A percentile compares a stretch with the other conserved stretches of the same genome.
These are phyloP conservation scores for Vulpes lagopus DNA, from an alignment of 2,113 vertebrate genomes.

Conservation along the genomic window DNA sequence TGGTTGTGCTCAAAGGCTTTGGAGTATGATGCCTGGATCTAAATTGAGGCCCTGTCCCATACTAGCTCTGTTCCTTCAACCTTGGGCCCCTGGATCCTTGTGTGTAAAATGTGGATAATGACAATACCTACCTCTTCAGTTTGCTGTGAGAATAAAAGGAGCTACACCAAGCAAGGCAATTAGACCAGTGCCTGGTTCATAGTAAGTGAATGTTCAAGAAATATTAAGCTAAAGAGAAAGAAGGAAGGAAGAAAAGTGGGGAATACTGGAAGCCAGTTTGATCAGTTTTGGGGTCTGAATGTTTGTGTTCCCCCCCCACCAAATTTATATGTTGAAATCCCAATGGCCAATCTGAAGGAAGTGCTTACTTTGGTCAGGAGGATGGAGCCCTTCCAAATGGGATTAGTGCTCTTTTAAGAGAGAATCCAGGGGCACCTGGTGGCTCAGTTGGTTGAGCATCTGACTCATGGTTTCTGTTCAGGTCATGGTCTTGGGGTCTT, in stretches of 20 bases:
- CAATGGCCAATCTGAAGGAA: neutral
- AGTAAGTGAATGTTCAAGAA: neutral
- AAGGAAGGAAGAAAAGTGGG: neutral
- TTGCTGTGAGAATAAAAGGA: constrained; percentile 13
- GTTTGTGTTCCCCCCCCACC: neutral
- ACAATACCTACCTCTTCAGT: neutral
- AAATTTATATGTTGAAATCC: neutral
- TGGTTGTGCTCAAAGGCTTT: neutral
- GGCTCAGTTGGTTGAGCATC: no score
- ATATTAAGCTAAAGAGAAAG: neutral
- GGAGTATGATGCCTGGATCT: neutral
- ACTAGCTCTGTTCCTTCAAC: neutral
- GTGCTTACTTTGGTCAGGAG: neutral
- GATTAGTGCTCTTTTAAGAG: neutral
- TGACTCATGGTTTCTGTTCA: no score
- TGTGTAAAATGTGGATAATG: neutral
- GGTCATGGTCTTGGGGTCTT: no score
- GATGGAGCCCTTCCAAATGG: neutral
- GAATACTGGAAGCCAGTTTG: neutral
- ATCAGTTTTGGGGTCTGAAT: neutral
- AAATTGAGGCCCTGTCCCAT: neutral
- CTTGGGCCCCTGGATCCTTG: neutral
- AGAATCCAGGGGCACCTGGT: neutral
- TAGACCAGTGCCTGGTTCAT: neutral
- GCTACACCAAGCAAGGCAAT: neutral